Evolutionary conservation across 92 coral and sea anemone species (phyloP).

Genomic region (Plumapathes pennacea): DNA sequence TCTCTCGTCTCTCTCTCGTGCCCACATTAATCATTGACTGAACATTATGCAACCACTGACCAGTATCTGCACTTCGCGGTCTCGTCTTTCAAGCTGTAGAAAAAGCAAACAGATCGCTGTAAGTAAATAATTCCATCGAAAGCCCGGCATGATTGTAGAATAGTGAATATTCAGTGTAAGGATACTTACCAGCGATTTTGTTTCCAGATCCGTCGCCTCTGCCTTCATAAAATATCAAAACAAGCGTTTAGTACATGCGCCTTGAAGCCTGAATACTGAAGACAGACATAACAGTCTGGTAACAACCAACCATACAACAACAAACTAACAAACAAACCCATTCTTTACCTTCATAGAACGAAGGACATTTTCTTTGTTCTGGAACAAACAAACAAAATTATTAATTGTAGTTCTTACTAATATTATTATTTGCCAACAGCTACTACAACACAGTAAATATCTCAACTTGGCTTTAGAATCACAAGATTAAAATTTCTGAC

Average conservation of each 20-base stretch:
- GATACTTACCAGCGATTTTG: slow-evolving; percentile 74
- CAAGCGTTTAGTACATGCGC: too few species aligned
- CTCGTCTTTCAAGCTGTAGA: slow-evolving; percentile 73
- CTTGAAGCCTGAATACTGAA: too few species aligned
- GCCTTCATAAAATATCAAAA: slow-evolving; percentile 40
- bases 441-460: too few species aligned
- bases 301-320: too few species aligned
- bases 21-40: too few species aligned
- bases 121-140: background rate
- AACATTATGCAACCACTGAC: slow-evolving; percentile 58
- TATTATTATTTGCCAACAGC: background rate
- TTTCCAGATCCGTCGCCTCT: slow-evolving; percentile 90
- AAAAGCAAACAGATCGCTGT: background rate
- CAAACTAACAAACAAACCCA: too few species aligned
- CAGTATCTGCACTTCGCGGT: slow-evolving; percentile 74
- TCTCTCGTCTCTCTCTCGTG: background rate
- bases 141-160: too few species aligned
- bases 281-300: too few species aligned
- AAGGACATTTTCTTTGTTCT: slow-evolving; percentile 93
- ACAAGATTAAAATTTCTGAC: too few species aligned
- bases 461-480: too few species aligned
- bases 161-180: background rate
- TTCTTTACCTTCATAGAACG: slow-evolving; percentile 96
- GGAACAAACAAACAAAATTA: too few species aligned
- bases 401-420: too few species aligned